Conservation (phyloP, 2,797 vertebrate species). For the Pogoniulus pusillus region DNA sequence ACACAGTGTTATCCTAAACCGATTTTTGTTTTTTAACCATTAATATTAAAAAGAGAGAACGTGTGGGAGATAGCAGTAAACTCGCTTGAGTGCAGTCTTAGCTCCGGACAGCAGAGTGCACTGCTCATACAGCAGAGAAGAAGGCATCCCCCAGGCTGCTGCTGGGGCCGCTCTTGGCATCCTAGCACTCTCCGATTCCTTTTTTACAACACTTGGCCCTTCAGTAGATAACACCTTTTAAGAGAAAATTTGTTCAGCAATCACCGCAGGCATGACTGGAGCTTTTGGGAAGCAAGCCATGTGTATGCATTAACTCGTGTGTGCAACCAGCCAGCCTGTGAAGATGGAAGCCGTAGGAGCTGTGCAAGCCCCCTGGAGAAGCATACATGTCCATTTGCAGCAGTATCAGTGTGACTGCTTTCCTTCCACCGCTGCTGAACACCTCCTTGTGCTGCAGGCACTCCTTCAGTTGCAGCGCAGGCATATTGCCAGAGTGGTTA, state of each 20-base stretch:
- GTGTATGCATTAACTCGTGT: fast-evolving
- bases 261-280: neutral
- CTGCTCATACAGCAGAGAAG: constrained; percentile 15
- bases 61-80: neutral
- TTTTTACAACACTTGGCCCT: neutral
- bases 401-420: fast-evolving
- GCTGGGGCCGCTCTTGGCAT: neutral
- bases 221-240: neutral
- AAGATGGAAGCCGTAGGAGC: neutral
- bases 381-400: fast-evolving
- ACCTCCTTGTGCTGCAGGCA: neutral
- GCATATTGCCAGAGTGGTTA: neutral
- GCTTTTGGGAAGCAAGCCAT: neutral
- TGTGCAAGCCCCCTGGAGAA: neutral
- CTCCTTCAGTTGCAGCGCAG: neutral
- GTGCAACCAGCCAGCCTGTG: neutral
- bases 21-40: neutral
- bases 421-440: neutral
- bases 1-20: neutral
- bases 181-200: neutral
- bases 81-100: neutral
- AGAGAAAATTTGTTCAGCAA: neutral
- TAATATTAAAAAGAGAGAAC: neutral
- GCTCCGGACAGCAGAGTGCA: constrained; percentile 45
- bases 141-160: neutral